phyloP scores from a whole-genome alignment of 2,113 vertebrate genomes.

The Neogobius melanostomus region DNA sequence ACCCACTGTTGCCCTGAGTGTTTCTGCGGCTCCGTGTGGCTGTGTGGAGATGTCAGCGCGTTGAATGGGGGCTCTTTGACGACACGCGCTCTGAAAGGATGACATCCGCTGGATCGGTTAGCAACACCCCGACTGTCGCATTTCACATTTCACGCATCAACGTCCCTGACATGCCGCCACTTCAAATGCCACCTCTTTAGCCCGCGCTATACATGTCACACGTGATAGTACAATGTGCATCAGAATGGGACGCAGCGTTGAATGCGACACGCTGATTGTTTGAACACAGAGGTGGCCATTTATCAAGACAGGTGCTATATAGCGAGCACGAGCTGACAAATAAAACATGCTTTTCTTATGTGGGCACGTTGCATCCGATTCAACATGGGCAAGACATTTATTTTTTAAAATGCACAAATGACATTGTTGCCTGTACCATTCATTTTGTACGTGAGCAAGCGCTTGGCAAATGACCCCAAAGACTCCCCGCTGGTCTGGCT shows the following conservation, averaged over 20 bases:
- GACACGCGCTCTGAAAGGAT: constrained; percentile 31
- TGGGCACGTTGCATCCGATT: too few relatives aligned
- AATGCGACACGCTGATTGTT: constrained; percentile 14
- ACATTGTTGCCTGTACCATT: too few relatives aligned
- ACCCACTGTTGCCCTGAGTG: constrained; percentile 34
- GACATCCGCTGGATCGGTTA: constrained; percentile 63
- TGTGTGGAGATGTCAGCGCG: constrained; percentile 46
- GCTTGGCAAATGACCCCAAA: too few relatives aligned
- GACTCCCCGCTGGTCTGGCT: constrained; percentile 11
- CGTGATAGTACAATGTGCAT: constrained; percentile 36
- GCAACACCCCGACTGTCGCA: constrained; percentile 65
- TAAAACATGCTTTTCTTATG: too few relatives aligned
- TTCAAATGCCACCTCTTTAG: constrained; percentile 56
- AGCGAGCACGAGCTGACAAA: too few relatives aligned
- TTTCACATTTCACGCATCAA: constrained; percentile 53
- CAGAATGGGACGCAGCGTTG: constrained; percentile 11
- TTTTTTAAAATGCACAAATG: too few relatives aligned
- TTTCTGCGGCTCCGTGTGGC: constrained; percentile 34
- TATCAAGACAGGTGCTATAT: too few relatives aligned
- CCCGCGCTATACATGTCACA: constrained; percentile 51
- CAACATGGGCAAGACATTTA: too few relatives aligned
- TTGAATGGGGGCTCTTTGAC: constrained; percentile 40
- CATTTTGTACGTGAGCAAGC: too few relatives aligned
- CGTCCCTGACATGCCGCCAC: constrained; percentile 52
- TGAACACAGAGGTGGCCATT: neutral